phyloP scores from a whole-genome alignment of 37 sponge, comb jelly and placozoan genomes.

The Chondrilla cf. caribensis region DNA sequence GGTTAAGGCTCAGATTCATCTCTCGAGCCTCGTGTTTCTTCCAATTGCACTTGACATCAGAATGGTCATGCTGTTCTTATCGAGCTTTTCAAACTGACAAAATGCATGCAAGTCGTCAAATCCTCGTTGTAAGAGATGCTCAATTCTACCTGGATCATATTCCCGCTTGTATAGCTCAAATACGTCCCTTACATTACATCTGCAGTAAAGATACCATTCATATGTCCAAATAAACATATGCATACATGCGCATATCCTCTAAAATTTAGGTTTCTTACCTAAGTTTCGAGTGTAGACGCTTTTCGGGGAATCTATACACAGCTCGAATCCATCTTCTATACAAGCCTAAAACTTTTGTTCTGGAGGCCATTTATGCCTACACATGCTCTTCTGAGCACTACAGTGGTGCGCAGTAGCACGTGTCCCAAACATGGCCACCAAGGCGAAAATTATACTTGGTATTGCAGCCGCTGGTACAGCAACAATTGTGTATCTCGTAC shows the following conservation, averaged over 20 bases:
- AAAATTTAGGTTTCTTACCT: too few relatives aligned
- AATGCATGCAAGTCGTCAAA: conserved; percentile 28
- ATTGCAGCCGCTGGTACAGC: conserved; percentile 21
- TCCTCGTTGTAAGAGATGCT: conserved; percentile 35
- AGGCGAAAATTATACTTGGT: conserved; percentile 21
- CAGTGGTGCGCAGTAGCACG: neutral
- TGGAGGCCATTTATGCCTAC: neutral
- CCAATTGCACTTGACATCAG: neutral
- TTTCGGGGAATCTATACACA: conserved; percentile 8
- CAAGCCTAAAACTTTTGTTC: conserved; percentile 34
- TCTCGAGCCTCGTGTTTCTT: too few relatives aligned
- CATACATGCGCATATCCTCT: too few relatives aligned
- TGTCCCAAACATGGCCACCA: neutral
- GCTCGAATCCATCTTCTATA: conserved; percentile 41
- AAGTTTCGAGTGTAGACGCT: conserved; percentile 28
- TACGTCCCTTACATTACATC: conserved; percentile 56
- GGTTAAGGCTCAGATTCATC: too few relatives aligned
- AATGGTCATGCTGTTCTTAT: neutral
- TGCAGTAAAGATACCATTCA: conserved; percentile 15
- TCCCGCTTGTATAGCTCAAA: conserved; percentile 48
- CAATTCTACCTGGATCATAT: conserved; percentile 20
- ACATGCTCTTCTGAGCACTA: neutral
- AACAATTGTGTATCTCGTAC: conserved; percentile 59
- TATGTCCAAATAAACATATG: too few relatives aligned
- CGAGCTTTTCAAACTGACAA: conserved; percentile 22